Base-by-base conservation (phyloP, 1,140 invertebrate species). In the Aphidius ervi region DNA sequence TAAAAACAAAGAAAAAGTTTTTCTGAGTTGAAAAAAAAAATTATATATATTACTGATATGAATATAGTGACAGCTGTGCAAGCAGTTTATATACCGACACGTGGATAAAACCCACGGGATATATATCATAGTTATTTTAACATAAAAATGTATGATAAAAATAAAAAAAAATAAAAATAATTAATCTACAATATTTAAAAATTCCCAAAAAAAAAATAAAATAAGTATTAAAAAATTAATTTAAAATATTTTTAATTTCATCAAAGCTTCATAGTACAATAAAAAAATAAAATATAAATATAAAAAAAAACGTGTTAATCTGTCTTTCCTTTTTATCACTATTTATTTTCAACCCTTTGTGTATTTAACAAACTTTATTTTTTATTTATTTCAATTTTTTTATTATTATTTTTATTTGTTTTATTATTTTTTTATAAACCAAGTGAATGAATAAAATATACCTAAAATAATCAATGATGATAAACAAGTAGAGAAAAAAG, bases 291-390 rank as follows among this genome's bases (percentile, higher is more conserved):
- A 43, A 43, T 7, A 43, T 2, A 10, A 43, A 10, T 43, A 43
- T 56, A 58, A 64, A 59, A 69, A 58, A 58, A 52, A 23, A 56
- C 61, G 64, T 64, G 65, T 64, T 69, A 67, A 70, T 69, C 58
- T 68, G 59, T 65, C 39, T 64, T 62, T 57, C 47, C 56, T 60
- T 16, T 46, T 16, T 16, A 16, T 56, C 63, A 56, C 55, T 48
- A 59, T 61, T 64, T 63, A 52, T 64, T 54, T 58, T 55, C 62
- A 43, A 60, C 42, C 39, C 62, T 49, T 16, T 46, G 7, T 39
- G 31, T 9, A 16, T 40, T 50, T 7, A 8, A 55, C 47, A 41
- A 23, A n/a, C 6, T 59, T n/a, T 59, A 40, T 45, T 41, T 43
- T 53, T 59, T 40, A 39, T 42, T 37, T 7, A 42, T 23, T 20